A percentile compares a stretch with the other conserved stretches of the same genome.
phyloP scores from a whole-genome alignment of 1,140 invertebrate genomes.

The Manduca sexta region DNA sequence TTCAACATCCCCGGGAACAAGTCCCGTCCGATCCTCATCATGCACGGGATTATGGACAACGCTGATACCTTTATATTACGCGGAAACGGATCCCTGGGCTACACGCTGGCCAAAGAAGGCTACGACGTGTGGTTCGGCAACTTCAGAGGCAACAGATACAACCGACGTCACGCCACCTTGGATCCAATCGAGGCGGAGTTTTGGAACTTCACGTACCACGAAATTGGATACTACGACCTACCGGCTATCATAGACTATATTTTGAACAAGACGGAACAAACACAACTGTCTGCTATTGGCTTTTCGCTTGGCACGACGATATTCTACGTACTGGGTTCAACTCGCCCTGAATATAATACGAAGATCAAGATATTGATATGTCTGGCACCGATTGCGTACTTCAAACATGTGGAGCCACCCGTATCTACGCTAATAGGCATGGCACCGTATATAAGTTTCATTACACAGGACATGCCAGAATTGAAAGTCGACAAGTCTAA shows the following conservation, averaged over 20 bases:
- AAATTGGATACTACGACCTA: slow-evolving; percentile 75
- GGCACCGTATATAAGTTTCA: neutral
- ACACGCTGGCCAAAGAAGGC: slow-evolving; percentile 64
- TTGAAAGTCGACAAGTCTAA: too few species aligned
- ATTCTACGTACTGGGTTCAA: slow-evolving; percentile 75
- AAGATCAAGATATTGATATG: slow-evolving; percentile 70
- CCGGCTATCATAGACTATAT: slow-evolving; percentile 74
- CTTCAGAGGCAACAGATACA: slow-evolving; percentile 80
- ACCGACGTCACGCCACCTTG: slow-evolving; percentile 70
- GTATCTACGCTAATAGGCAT: neutral
- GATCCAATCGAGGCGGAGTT: slow-evolving; percentile 58
- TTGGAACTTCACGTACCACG: slow-evolving; percentile 78
- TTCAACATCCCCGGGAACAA: slow-evolving; percentile 7
- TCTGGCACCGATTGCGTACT: slow-evolving; percentile 74
- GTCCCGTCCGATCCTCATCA: slow-evolving; percentile 68
- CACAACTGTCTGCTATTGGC: slow-evolving; percentile 69
- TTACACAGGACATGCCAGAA: neutral
- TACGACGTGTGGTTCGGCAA: slow-evolving; percentile 83
- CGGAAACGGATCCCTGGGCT: slow-evolving; percentile 64
- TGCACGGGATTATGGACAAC: slow-evolving; percentile 79
- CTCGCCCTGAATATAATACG: slow-evolving; percentile 72
- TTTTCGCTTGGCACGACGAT: slow-evolving; percentile 67
- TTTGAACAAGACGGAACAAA: slow-evolving; percentile 61
- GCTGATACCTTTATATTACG: slow-evolving; percentile 76
- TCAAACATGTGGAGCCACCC: neutral